These are phyloP conservation scores for Pachyseris speciosa DNA, from an alignment of 64 coral and sea anemone genomes.

Conservation along the genomic window DNA sequence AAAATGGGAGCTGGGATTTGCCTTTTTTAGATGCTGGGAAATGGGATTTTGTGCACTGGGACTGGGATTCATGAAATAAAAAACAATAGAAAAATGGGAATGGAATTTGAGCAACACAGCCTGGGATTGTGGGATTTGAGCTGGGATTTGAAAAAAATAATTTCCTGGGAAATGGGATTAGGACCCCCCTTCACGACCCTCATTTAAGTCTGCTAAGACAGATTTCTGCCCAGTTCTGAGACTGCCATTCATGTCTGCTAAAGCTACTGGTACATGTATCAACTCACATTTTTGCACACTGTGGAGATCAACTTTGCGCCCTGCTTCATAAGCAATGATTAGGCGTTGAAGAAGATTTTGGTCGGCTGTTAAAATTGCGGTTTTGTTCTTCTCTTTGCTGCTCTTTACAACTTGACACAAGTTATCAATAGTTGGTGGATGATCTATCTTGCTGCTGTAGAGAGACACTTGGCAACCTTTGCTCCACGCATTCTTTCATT, in stretches of 20 bases:
- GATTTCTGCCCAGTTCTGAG: conserved; percentile 76
- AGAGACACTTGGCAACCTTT: not conserved
- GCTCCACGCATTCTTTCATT: not conserved
- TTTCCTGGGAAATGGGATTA: too few relatives aligned
- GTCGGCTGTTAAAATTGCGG: too few relatives aligned
- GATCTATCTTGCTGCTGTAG: not conserved
- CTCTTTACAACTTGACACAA: conserved; percentile 61
- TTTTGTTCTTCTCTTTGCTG: too few relatives aligned
- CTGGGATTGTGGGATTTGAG: too few relatives aligned
- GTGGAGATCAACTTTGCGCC: conserved; percentile 58
- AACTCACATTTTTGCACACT: conserved; percentile 57
- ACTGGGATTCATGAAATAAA: too few relatives aligned
- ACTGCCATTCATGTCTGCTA: conserved; percentile 76
- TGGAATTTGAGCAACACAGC: too few relatives aligned
- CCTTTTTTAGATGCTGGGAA: too few relatives aligned
- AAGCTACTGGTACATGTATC: conserved; percentile 57
- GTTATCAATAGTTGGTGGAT: conserved; percentile 29
- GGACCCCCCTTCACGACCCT: too few relatives aligned
- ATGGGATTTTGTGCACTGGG: too few relatives aligned
- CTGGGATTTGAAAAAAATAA: too few relatives aligned
- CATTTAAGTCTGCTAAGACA: conserved; percentile 60
- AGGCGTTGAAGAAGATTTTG: conserved; percentile 64
- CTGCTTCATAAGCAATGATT: conserved; percentile 68
- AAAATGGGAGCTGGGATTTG: too few relatives aligned
- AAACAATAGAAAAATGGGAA: too few relatives aligned